Base-by-base conservation (phyloP, 2,113 vertebrate genomes). In the Theristicus caerulescens region DNA sequence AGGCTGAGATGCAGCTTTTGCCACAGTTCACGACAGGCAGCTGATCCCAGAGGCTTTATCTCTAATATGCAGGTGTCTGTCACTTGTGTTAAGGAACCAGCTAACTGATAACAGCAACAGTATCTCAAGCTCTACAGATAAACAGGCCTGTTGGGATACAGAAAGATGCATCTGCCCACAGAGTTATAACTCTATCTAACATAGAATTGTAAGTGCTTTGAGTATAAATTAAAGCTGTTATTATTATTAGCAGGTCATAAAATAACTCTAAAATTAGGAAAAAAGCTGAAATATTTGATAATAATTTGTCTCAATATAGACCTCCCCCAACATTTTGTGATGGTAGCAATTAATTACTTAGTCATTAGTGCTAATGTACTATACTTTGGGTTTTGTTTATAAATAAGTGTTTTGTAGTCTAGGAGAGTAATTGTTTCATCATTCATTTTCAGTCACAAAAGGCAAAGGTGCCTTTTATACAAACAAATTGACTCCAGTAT, bases 391-490 rank as follows among this genome's bases (percentile, higher is more conserved):
- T 57, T 86, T 74, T 67, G n/a, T 86, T 86, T 85, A 64, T 64
- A 91, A 92, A 78, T 70, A 83, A 74, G 6, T 49, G 40, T 22
- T 92, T 65, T 85, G 17, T 54, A 54, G 86, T 73, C 64, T 40
- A 65, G 61, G 36, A 90, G 22, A 94, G 34, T 94, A 93, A 94
- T 65, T 92, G 24, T 82, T 96, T 82, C 40, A 72, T 94, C 62
- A 64, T 82, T 93, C 84, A 67, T 95, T 90, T 96, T 84, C 64
- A 64, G 24, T 64, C 15, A 36, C n/a, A n/a, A 86, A 88, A 92
- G 47, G 14, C 20, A 55, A 83, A 93, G 66, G 27, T 88, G 36
- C 9, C 29, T 78, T 80, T 83, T 94, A 84, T 34, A 58, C 2
- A 34, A 55, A 86, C 21, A 78, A 91, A 82, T 58, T 73, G 9